These are phyloP conservation scores for Patella caerulea DNA, from an alignment of 2,888 invertebrate species.

Conservation along the genomic window DNA sequence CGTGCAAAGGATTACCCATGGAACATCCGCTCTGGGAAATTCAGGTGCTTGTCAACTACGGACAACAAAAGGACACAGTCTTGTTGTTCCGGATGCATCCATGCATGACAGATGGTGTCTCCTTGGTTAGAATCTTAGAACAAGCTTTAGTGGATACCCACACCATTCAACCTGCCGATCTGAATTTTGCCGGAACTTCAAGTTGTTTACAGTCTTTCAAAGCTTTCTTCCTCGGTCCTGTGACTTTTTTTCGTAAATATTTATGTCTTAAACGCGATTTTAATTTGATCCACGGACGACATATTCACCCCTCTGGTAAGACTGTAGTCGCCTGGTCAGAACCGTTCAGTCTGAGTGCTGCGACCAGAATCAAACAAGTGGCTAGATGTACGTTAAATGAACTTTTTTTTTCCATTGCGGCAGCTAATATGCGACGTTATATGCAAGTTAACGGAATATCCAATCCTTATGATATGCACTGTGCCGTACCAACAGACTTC, in stretches of 20 bases:
- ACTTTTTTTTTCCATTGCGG: constrained; percentile 74
- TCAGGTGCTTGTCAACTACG: constrained; percentile 71
- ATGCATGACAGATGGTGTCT: constrained; percentile 74
- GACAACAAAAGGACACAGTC: constrained; percentile 71
- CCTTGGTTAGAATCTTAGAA: constrained; percentile 71
- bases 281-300: constrained; percentile 71
- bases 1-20: constrained; percentile 70
- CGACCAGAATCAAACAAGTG: constrained; percentile 74
- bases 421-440: constrained; percentile 74
- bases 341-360: constrained; percentile 70
- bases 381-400: constrained; percentile 75
- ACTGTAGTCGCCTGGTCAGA: constrained; percentile 74
- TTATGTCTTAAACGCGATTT: constrained; percentile 71
- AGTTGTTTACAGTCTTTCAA: constrained; percentile 66
- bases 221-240: constrained; percentile 73
- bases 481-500: constrained; percentile 65
- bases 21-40: constrained; percentile 75
- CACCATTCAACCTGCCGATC: constrained; percentile 35
- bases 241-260: constrained; percentile 73
- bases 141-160: constrained; percentile 69
- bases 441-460: constrained; percentile 73
- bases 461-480: constrained; percentile 74
- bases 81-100: constrained; percentile 74
- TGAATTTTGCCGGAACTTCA: constrained; percentile 39
- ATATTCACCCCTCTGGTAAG: constrained; percentile 61